Base-by-base conservation (phyloP, 2,797 vertebrate species). In the Dallia pectoralis region DNA sequence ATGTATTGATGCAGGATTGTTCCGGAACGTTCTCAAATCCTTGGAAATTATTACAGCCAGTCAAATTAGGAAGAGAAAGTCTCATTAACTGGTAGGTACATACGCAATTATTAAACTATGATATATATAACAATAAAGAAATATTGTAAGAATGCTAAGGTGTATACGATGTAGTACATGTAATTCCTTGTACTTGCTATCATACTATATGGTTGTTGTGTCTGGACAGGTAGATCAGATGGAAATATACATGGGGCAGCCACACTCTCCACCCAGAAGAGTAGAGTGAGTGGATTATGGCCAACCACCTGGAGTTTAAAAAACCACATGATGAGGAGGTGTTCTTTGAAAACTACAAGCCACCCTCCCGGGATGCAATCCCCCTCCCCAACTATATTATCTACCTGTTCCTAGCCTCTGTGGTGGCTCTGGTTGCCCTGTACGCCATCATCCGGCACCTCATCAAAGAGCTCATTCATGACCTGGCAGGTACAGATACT, bases 401-500 rank as follows among this genome's bases (percentile, higher is more conserved):
- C 0, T 95, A 94, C 84, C 79, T 94, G 81, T 33, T 93, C 73
- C 87, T 95, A 87, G 92, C 92, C 0, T 73, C 74, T 0, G n/a
- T 87, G 0, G 76, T 94, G 25, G 91, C 94, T 73, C 67, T 93
- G 29, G 71, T 79, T 0, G 91, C 91, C 59, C 91, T 90, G 0
- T 95, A 94, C 0, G 92, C 93, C 80, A 94, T 95, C 0, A 91
- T 93, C 0, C 91, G 93, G 0, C 93, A 95, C 76, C 91, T 95
- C 73, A 92, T 95, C 84, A 92, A 91, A 72, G 93, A 94, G 83
- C 90, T 95, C 29, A 65, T 86, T n/a, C 93, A 95, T 0, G 93
- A 94, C 76, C 87, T 95, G 0, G 89, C 93, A 0, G 94, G 93
- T 95, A 92, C 75, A 48, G 27, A 1, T 33, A 44, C 33, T 5